These are phyloP conservation scores for Epsilonema sp. DNA, from an alignment of 2,888 invertebrate genomes.

Conservation along the genomic window DNA sequence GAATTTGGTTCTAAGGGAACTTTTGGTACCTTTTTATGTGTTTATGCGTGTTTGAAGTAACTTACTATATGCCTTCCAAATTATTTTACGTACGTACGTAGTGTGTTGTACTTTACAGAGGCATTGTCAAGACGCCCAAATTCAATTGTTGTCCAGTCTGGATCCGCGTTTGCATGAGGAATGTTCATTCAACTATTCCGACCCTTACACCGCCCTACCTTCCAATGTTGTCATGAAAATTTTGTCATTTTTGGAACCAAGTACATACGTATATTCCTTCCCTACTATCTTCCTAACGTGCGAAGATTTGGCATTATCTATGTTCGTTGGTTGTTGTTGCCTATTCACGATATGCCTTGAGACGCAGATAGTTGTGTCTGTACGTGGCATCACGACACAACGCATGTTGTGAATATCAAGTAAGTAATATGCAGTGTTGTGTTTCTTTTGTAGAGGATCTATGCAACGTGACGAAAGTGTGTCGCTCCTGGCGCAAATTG, in stretches of 20 bases:
- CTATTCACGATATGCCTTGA: background rate
- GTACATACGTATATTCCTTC: conserved; percentile 15
- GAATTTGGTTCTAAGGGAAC: no score
- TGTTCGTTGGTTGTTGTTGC: background rate
- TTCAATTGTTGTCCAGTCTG: conserved; percentile 32
- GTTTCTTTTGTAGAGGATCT: conserved; percentile 28
- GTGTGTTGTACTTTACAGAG: conserved; percentile 21
- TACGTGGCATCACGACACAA: no score
- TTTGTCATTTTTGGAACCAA: conserved; percentile 34
- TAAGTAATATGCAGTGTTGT: background rate
- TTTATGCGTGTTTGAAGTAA: no score
- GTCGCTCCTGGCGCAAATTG: conserved; percentile 29
- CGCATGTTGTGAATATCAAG: background rate
- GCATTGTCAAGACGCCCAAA: conserved; percentile 31
- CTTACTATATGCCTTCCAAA: no score
- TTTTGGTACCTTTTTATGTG: no score
- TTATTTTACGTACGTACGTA: no score
- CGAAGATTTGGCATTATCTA: background rate
- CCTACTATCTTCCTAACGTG: background rate
- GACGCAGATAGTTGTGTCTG: no score
- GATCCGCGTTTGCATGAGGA: conserved; percentile 30
- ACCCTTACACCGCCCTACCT: conserved; percentile 33
- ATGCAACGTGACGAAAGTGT: conserved; percentile 27
- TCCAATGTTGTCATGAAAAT: conserved; percentile 29
- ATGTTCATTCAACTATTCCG: conserved; percentile 35